phyloP scores from a whole-genome alignment of 2,888 invertebrate genomes.

The Diogma glabrata region DNA sequence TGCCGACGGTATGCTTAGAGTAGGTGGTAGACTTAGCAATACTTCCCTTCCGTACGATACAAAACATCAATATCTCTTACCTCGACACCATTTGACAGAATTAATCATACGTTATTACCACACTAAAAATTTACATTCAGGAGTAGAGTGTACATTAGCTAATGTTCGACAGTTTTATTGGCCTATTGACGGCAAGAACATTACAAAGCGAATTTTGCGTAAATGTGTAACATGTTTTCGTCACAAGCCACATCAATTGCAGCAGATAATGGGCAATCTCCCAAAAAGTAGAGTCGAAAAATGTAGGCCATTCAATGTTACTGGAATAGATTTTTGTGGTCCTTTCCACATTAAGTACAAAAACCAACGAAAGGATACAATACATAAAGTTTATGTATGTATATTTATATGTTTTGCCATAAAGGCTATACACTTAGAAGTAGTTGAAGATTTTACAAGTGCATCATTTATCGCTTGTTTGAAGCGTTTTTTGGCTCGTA shows the following conservation, averaged over 20 bases:
- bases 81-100: background rate
- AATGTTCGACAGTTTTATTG: background rate
- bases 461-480: too few species aligned
- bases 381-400: background rate
- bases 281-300: background rate
- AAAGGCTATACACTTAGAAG: background rate
- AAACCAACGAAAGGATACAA: background rate
- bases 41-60: background rate
- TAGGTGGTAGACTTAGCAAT: background rate
- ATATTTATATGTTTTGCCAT: too few species aligned
- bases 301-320: background rate
- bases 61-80: background rate
- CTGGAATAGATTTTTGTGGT: background rate
- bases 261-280: background rate
- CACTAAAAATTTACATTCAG: background rate
- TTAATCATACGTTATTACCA: background rate
- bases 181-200: background rate
- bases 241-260: background rate
- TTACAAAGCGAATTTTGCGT: too few species aligned
- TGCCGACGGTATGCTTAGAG: too few species aligned
- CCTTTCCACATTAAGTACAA: background rate
- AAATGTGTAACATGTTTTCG: too few species aligned
- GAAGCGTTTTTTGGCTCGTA: background rate
- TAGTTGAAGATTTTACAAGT: background rate
- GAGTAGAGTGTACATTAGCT: background rate